A percentile compares a stretch with the other conserved stretches of the same genome.
Evolutionary conservation across 1,140 invertebrate genomes (phyloP).

Genomic region (Diploscapter pachys): DNA sequence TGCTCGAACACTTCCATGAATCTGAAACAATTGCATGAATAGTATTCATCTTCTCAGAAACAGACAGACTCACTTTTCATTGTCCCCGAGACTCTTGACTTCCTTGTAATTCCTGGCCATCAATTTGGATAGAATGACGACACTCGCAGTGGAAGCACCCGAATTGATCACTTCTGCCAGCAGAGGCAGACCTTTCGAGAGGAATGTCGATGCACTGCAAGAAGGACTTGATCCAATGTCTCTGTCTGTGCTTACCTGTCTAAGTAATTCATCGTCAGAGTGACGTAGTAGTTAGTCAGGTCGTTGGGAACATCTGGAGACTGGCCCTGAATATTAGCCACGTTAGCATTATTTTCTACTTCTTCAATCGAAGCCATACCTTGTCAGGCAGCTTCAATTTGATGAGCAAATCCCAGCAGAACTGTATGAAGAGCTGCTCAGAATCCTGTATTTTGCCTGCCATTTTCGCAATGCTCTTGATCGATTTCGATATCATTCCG

Average conservation of each 20-base stretch:
- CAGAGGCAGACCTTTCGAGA: constrained; percentile 17
- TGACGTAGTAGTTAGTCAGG: constrained; percentile 31
- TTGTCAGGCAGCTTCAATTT: constrained; percentile 22
- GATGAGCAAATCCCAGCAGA: constrained; percentile 40
- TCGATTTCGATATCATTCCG: constrained; percentile 33
- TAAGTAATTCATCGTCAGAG: constrained; percentile 5
- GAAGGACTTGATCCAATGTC: too few species aligned
- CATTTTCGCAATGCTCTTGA: constrained; percentile 35
- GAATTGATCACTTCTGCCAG: constrained; percentile 20
- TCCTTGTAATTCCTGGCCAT: constrained; percentile 24
- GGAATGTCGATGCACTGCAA: constrained; percentile 7
- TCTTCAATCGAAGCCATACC: constrained; percentile 9
- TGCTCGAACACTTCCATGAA: constrained; percentile 34
- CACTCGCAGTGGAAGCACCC: constrained; percentile 18
- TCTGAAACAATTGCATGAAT: constrained; percentile 16
- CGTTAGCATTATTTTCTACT: neutral
- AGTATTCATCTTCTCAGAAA: neutral
- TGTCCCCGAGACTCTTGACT: neutral
- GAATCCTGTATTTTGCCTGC: constrained; percentile 28
- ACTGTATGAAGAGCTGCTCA: constrained; percentile 32
- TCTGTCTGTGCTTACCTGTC: constrained; percentile 12
- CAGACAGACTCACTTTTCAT: neutral
- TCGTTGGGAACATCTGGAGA: constrained; percentile 17
- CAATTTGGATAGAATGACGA: constrained; percentile 18
- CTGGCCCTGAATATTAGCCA: neutral